Evolutionary conservation across 1,140 invertebrate genomes (phyloP), one percentile per base, ranked within the genome.

Genomic region (Ceratina australensis): DNA sequence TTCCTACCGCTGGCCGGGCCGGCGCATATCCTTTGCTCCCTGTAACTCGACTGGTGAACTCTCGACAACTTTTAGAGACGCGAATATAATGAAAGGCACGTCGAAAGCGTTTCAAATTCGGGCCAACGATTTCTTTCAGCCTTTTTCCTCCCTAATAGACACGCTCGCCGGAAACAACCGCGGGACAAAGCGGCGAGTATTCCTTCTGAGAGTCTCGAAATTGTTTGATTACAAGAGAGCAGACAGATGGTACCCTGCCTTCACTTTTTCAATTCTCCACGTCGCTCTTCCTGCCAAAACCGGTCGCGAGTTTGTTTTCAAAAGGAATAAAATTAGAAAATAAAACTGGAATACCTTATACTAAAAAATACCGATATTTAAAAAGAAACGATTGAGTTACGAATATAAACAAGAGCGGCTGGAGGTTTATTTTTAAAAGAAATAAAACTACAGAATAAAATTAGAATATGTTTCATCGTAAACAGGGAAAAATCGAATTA

Each of bases 121-220:
- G 73, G 73, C 42, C 73, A 60, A 60, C 66, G 66, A 52, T 69
- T 76, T 76, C 73, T 76, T 76, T 69, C 56, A 50, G 47, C 47
- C 33, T 42, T 42, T 42, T 42, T 42, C 15, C 16, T 22, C 16
- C n/a, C 20, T 76, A 60, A 76, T 69, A 60, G 28, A 42, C 33
- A 76, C 26, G 42, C 20, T 28, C 42, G 61, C 5, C 3, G 47
- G 28, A 42, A 65, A 73, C 72, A 73, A 73, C 15, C 24, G 24
- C 18, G 47, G 47, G 28, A 60, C 68, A 71, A 61, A 54, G 72
- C 4, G 33, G 33, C 4, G 50, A 16, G 18, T 10, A 24, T 64
- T 42, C 33, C n/a, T 20, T 18, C 47, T 50, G 24, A 63, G 49
- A 42, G 59, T 33, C 18, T 63, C n/a, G 28, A 64, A 64, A 72